These are phyloP conservation scores for Phoebastria nigripes DNA, from an alignment of 2,797 vertebrate genomes.

Conservation along the genomic window DNA sequence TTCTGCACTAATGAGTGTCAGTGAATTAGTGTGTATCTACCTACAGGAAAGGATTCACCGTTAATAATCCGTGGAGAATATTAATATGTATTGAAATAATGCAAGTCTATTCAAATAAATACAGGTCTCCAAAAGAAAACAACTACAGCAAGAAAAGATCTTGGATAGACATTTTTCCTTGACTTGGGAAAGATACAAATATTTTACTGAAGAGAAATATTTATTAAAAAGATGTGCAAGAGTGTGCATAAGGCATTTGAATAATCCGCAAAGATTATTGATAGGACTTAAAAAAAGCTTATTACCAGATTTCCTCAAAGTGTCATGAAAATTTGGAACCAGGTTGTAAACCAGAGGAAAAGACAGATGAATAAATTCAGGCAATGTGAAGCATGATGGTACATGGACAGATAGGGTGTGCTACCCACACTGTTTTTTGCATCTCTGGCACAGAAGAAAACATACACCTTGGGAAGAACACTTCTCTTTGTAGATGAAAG, in stretches of 20 bases:
- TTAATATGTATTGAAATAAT: background rate
- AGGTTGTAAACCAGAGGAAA: background rate
- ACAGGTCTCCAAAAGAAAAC: background rate
- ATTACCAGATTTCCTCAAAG: background rate
- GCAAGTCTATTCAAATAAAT: background rate
- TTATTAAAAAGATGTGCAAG: background rate
- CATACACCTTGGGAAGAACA: background rate
- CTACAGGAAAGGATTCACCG: background rate
- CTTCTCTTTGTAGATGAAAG: background rate
- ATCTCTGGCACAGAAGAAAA: background rate
- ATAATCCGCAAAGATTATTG: background rate
- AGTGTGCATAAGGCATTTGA: background rate
- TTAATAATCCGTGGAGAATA: background rate
- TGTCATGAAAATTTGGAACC: background rate
- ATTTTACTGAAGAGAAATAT: background rate
- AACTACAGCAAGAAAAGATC: background rate
- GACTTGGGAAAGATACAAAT: background rate
- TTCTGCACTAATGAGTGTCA: background rate
- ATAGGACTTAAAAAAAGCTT: background rate
- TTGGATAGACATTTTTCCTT: background rate
- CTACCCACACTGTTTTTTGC: background rate
- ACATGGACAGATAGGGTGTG: background rate
- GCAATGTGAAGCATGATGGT: background rate
- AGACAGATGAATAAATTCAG: background rate
- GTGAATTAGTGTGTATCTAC: background rate